These are phyloP conservation scores for Holacanthella duospinosa DNA, from an alignment of 2,888 invertebrate genomes.

Conservation along the genomic window DNA sequence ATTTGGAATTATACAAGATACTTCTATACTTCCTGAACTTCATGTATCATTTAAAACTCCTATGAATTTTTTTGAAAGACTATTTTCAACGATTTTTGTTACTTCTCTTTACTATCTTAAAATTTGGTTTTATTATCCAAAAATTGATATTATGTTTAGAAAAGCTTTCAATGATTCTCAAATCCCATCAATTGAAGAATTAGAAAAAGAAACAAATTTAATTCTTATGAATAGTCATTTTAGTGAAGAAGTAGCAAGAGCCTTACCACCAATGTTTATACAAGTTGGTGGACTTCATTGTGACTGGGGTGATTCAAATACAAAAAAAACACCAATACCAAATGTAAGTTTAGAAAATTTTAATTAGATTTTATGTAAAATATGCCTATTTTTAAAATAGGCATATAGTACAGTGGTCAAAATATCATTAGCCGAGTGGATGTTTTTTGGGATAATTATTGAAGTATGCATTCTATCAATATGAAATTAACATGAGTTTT, in stretches of 20 bases:
- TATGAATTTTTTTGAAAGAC: not conserved
- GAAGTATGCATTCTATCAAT: too few relatives aligned
- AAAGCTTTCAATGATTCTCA: slow-evolving; percentile 17
- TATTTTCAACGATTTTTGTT: not conserved
- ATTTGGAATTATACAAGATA: slow-evolving; percentile 13
- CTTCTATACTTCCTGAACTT: slow-evolving; percentile 15
- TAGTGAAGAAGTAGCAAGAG: slow-evolving; percentile 24
- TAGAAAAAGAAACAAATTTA: slow-evolving; percentile 22
- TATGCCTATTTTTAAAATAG: too few relatives aligned
- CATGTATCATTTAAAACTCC: not conserved
- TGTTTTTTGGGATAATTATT: too few relatives aligned
- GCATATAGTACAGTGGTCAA: too few relatives aligned
- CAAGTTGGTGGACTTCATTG: slow-evolving; percentile 5
- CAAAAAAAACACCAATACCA: not conserved
- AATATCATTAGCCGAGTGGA: too few relatives aligned
- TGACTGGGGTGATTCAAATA: not conserved
- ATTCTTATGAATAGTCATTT: slow-evolving; percentile 28
- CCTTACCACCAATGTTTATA: not conserved
- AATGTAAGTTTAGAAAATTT: not conserved
- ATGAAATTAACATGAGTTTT: too few relatives aligned
- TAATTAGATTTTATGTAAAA: not conserved
- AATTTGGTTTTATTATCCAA: slow-evolving; percentile 4
- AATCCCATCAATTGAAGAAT: slow-evolving; percentile 22
- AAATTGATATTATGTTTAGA: slow-evolving; percentile 15
- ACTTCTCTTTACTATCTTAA: not conserved